Percentiles rank a stretch among this genome's conserved stretches.
phyloP scores from a whole-genome alignment of 1,140 invertebrate species.

The Monomorium pharaonis region DNA sequence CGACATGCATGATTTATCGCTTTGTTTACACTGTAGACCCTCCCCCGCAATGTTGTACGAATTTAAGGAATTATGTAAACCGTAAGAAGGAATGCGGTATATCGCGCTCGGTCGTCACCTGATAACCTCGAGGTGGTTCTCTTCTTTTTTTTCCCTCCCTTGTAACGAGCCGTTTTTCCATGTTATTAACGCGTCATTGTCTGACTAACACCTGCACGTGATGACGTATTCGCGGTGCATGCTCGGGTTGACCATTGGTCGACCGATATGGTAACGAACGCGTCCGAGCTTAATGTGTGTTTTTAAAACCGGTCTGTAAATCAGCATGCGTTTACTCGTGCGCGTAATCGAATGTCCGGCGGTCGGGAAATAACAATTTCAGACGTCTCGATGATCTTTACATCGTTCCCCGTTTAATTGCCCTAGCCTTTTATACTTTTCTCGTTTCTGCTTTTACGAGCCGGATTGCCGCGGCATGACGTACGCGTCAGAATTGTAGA shows the following conservation, averaged over 20 bases:
- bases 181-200: constrained; percentile 41
- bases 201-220: constrained; percentile 44
- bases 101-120: background rate
- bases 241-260: constrained; percentile 36
- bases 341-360: constrained; percentile 6
- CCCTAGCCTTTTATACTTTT: background rate
- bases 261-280: constrained; percentile 49
- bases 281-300: constrained; percentile 17
- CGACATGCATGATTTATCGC: constrained; percentile 16
- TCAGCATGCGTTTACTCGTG: constrained; percentile 33
- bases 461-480: background rate
- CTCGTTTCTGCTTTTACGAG: background rate
- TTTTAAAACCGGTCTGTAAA: constrained; percentile 35
- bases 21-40: background rate
- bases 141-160: no score
- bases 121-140: background rate
- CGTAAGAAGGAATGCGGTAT: background rate
- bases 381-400: background rate
- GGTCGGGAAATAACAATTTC: background rate
- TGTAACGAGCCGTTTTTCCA: background rate
- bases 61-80: constrained; percentile 21
- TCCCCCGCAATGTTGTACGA: background rate
- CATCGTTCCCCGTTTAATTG: background rate
- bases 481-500: background rate
- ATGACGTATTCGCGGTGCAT: constrained; percentile 41